Percentiles rank a stretch among this genome's conserved stretches.
Conservation (phyloP, 2,888 invertebrate genomes). For the Scaptomyza caliginosa region DNA sequence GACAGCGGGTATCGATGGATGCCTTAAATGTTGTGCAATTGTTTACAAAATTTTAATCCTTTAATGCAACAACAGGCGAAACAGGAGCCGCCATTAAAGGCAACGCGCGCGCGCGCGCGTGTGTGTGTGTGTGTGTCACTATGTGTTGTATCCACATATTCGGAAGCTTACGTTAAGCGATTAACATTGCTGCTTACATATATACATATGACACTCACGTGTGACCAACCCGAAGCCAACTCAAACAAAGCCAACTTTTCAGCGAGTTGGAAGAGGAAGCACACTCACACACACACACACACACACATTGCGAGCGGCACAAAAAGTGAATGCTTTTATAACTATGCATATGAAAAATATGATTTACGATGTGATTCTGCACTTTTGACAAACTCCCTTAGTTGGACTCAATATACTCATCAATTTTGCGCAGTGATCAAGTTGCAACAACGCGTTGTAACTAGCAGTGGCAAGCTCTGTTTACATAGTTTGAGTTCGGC, state of each 20-base stretch:
- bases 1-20: conserved; percentile 10
- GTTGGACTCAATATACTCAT: conserved; percentile 3
- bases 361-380: conserved; percentile 16
- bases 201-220: conserved; percentile 20
- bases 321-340: conserved; percentile 2
- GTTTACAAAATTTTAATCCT: conserved; percentile 39
- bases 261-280: background rate
- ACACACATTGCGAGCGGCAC: background rate
- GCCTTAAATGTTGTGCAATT: conserved; percentile 35
- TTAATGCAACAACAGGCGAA: conserved; percentile 32
- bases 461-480: background rate
- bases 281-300: conserved; percentile 2
- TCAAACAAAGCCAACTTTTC: conserved; percentile 23
- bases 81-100: conserved; percentile 17
- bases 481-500: background rate
- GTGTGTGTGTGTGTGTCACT: conserved; percentile 1
- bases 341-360: conserved; percentile 7
- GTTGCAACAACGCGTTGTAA: background rate
- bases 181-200: conserved; percentile 39
- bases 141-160: conserved; percentile 19
- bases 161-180: conserved; percentile 36
- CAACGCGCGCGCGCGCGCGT: conserved; percentile 3
- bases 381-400: conserved; percentile 13
- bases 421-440: background rate
- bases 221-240: background rate